A percentile compares a stretch with the other conserved stretches of the same genome.
phyloP scores from a whole-genome alignment of 2,797 vertebrate genomes.

The Coluber constrictor region DNA sequence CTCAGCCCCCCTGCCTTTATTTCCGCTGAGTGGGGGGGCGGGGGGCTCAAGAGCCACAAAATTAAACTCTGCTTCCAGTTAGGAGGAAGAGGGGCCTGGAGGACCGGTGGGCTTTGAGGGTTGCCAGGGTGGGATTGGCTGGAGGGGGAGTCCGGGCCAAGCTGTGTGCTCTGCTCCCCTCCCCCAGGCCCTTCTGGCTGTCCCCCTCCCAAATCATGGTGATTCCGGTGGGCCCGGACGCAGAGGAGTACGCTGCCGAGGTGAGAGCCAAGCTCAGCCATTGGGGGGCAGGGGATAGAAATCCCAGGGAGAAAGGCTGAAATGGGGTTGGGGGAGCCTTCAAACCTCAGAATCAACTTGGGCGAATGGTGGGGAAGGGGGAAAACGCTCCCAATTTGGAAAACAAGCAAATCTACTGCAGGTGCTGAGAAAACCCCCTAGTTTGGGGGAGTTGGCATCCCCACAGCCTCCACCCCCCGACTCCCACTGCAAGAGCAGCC shows the following conservation, averaged over 20 bases:
- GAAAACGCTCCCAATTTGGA: background rate
- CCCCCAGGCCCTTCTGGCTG: slow-evolving; percentile 87
- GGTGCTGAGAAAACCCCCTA: background rate
- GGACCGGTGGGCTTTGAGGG: background rate
- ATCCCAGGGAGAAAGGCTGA: background rate
- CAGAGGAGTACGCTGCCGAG: slow-evolving; percentile 78
- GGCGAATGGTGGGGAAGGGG: background rate
- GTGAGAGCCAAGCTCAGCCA: slow-evolving; percentile 65
- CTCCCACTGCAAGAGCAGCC: background rate
- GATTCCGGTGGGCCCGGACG: slow-evolving; percentile 78
- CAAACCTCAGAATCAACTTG: background rate
- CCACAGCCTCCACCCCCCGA: background rate
- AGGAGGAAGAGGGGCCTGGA: background rate
- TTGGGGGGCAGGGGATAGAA: background rate
- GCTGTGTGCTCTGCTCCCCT: background rate
- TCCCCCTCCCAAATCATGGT: slow-evolving; percentile 87
- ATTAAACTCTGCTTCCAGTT: background rate
- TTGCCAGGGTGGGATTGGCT: background rate
- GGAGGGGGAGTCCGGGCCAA: background rate
- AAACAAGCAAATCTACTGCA: background rate
- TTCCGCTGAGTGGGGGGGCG: background rate
- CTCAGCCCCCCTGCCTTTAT: background rate
- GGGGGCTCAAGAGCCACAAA: background rate
- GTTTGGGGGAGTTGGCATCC: background rate
- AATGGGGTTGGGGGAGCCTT: background rate